These are phyloP conservation scores for Amia ocellicauda DNA, from an alignment of 2,113 vertebrate genomes.

Conservation along the genomic window DNA sequence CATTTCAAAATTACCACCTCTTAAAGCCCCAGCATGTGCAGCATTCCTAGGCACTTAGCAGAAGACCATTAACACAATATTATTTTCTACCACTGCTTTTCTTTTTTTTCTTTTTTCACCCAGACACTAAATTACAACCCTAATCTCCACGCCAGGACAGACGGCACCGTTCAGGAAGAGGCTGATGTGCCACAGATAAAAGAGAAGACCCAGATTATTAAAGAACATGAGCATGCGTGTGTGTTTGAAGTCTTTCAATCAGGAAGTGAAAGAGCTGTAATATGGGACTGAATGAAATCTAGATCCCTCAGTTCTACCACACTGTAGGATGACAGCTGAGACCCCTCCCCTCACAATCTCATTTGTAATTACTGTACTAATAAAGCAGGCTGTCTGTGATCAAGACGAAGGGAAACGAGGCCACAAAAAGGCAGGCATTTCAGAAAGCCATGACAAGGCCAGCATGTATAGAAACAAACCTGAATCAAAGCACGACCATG, in stretches of 20 bases:
- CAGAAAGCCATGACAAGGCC: no score
- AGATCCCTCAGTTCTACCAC: slow-evolving; percentile 35
- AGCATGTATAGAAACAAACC: no score
- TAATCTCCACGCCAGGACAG: slow-evolving; percentile 33
- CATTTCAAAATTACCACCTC: slow-evolving; percentile 8
- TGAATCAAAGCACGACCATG: no score
- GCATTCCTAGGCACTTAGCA: background rate
- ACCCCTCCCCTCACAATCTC: slow-evolving; percentile 17
- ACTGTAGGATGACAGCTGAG: slow-evolving; percentile 29
- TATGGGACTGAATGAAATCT: slow-evolving; percentile 37
- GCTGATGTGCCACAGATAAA: slow-evolving; percentile 29
- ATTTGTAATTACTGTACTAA: slow-evolving; percentile 49
- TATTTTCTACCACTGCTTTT: slow-evolving; percentile 14
- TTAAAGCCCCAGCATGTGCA: background rate
- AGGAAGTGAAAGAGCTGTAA: slow-evolving; percentile 46
- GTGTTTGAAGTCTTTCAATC: slow-evolving; percentile 49
- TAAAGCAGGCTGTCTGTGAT: slow-evolving; percentile 43
- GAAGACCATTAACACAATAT: background rate
- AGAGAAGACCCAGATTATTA: slow-evolving; percentile 48
- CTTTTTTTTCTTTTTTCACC: slow-evolving; percentile 16
- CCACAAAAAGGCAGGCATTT: no score
- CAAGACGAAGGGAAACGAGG: no score
- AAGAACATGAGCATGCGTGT: slow-evolving; percentile 33
- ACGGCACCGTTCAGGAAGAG: slow-evolving; percentile 45
- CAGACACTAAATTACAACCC: slow-evolving; percentile 35